Conservation (phyloP, 2,888 invertebrate species). For the Polydrusus pterygomalis region DNA sequence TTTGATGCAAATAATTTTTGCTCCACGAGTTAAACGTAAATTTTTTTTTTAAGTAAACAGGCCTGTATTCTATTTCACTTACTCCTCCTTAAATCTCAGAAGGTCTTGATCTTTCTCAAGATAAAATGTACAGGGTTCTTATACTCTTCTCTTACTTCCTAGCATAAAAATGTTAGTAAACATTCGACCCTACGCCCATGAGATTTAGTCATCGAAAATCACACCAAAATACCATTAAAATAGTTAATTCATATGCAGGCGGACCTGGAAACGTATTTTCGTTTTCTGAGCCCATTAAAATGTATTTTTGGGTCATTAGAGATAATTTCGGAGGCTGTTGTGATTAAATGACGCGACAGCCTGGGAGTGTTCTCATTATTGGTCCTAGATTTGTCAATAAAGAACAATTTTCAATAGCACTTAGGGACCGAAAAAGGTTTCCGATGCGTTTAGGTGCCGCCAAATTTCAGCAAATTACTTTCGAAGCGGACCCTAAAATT, state of each 20-base stretch:
- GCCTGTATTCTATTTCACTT: too few relatives aligned
- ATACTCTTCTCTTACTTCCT: too few relatives aligned
- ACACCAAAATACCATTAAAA: slow-evolving; percentile 48
- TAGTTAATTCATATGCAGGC: slow-evolving; percentile 51
- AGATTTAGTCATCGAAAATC: slow-evolving; percentile 25
- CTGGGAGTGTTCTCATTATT: slow-evolving; percentile 42
- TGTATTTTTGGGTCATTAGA: slow-evolving; percentile 60
- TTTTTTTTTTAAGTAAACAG: too few relatives aligned
- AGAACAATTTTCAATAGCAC: slow-evolving; percentile 25
- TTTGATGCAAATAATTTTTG: too few relatives aligned
- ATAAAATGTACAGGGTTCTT: too few relatives aligned
- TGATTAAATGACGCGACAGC: slow-evolving; percentile 54
- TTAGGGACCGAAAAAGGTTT: background rate
- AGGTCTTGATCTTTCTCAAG: too few relatives aligned
- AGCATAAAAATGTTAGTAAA: background rate
- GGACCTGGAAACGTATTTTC: slow-evolving; percentile 44
- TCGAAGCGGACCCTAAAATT: slow-evolving; percentile 16
- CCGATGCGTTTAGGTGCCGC: slow-evolving; percentile 16
- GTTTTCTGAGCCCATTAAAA: slow-evolving; percentile 57
- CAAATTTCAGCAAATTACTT: slow-evolving; percentile 40
- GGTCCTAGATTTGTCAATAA: slow-evolving; percentile 46
- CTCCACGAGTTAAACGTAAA: too few relatives aligned
- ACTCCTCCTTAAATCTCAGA: too few relatives aligned
- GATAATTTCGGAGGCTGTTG: slow-evolving; percentile 41
- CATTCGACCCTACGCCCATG: slow-evolving; percentile 31